phyloP scores from a whole-genome alignment of 2,113 vertebrate species.

The Triplophysa dalaica region DNA sequence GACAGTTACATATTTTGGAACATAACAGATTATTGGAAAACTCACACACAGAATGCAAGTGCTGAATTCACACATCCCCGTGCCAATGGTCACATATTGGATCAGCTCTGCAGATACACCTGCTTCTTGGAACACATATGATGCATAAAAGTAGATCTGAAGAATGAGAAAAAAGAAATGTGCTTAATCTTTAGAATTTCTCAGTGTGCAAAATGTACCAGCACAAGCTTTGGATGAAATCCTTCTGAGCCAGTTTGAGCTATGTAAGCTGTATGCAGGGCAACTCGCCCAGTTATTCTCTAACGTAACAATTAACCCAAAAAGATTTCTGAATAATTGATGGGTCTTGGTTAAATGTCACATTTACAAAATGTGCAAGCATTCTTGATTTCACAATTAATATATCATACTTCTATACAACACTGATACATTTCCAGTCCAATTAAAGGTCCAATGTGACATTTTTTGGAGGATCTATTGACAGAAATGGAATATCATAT shows the following conservation, averaged over 20 bases:
- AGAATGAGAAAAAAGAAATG: constrained; percentile 30
- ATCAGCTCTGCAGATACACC: constrained; percentile 78
- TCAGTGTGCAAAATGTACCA: not conserved
- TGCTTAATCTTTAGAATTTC: constrained; percentile 32
- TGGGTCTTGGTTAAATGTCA: not conserved
- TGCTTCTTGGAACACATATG: constrained; percentile 82
- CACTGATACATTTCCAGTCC: too few species aligned
- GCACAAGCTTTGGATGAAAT: not conserved
- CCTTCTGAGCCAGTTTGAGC: not conserved
- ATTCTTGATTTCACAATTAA: too few species aligned
- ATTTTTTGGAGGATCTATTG: too few species aligned
- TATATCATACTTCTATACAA: too few species aligned
- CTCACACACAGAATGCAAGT: constrained; percentile 83
- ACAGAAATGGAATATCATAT: too few species aligned
- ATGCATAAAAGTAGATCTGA: constrained; percentile 89
- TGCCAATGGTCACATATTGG: constrained; percentile 83
- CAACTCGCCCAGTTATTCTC: constrained; percentile 10
- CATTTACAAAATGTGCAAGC: too few species aligned
- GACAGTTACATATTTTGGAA: constrained; percentile 54
- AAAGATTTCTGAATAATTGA: not conserved
- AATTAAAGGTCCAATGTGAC: too few species aligned
- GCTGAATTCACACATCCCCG: constrained; percentile 84
- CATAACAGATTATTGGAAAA: constrained; percentile 49
- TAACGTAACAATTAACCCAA: not conserved
- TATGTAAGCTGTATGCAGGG: constrained; percentile 22